These are phyloP conservation scores for Acanthiza pusilla DNA, from an alignment of 2,797 vertebrate species.

Conservation along the genomic window DNA sequence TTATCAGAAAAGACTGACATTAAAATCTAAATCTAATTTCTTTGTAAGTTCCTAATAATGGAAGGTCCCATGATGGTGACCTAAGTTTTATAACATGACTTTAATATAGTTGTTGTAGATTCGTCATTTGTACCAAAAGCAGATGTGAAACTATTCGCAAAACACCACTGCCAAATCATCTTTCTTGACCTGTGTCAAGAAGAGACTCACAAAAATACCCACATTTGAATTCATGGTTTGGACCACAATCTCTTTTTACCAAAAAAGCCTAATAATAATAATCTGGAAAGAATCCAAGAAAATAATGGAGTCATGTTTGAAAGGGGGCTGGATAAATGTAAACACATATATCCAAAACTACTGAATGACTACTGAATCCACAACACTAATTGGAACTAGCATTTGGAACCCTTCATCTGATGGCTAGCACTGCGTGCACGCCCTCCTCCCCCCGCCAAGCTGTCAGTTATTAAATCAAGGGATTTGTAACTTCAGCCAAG, in stretches of 20 bases:
- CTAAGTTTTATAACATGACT: neutral
- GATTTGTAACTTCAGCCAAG: neutral
- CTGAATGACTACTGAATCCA: neutral
- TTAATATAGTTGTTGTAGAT: neutral
- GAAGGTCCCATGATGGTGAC: neutral
- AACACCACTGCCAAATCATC: neutral
- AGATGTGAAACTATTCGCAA: neutral
- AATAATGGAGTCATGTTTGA: neutral
- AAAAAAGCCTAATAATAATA: neutral
- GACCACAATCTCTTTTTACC: neutral
- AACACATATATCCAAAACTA: neutral
- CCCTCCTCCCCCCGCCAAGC: rapidly evolving
- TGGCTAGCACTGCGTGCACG: neutral
- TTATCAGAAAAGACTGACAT: neutral
- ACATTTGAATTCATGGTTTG: neutral
- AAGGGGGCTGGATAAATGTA: neutral
- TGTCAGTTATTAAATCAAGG: neutral
- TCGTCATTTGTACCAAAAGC: neutral
- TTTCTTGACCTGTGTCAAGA: neutral
- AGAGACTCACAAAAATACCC: neutral
- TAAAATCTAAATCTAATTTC: neutral
- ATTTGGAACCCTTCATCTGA: neutral
- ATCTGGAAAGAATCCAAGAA: neutral
- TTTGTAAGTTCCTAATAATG: neutral
- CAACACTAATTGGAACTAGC: neutral